Conservation (phyloP, 2,888 invertebrate genomes). For the Drosophila koepferae region DNA sequence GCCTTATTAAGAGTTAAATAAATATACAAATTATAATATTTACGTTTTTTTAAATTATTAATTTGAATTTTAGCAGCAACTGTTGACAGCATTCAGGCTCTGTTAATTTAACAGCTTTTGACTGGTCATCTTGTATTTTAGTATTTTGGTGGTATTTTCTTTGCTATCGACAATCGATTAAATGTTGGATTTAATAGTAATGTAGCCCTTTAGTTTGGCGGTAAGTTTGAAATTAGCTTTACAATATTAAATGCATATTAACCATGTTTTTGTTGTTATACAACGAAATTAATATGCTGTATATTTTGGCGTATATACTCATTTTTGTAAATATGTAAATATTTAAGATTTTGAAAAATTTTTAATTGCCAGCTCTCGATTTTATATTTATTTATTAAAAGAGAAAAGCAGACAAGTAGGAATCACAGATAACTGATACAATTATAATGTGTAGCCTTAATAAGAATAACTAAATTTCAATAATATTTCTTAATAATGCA, state of each 20-base stretch:
- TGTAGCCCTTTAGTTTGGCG: slow-evolving; percentile 18
- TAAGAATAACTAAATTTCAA: too few species aligned
- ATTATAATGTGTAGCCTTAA: too few species aligned
- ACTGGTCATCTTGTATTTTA: neutral
- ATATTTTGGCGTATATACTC: too few species aligned
- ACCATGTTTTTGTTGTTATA: too few species aligned
- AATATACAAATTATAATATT: slow-evolving; percentile 3
- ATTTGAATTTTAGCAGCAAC: slow-evolving; percentile 1
- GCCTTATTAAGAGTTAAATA: slow-evolving; percentile 24
- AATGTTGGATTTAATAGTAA: neutral
- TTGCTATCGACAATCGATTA: slow-evolving; percentile 9
- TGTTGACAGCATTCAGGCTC: neutral
- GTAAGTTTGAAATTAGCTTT: slow-evolving; percentile 9
- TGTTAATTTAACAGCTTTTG: slow-evolving; percentile 24
- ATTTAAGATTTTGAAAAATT: neutral
- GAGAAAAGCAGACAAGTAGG: too few species aligned
- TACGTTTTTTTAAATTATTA: neutral
- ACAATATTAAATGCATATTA: too few species aligned
- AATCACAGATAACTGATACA: too few species aligned
- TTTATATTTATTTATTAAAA: too few species aligned
- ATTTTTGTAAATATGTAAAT: too few species aligned
- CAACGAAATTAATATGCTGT: too few species aligned
- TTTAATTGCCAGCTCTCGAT: neutral
- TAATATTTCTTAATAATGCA: too few species aligned
- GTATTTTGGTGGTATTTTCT: slow-evolving; percentile 31